Conservation (phyloP, 2,888 invertebrate genomes). For the Hoplodrina blanda region DNA sequence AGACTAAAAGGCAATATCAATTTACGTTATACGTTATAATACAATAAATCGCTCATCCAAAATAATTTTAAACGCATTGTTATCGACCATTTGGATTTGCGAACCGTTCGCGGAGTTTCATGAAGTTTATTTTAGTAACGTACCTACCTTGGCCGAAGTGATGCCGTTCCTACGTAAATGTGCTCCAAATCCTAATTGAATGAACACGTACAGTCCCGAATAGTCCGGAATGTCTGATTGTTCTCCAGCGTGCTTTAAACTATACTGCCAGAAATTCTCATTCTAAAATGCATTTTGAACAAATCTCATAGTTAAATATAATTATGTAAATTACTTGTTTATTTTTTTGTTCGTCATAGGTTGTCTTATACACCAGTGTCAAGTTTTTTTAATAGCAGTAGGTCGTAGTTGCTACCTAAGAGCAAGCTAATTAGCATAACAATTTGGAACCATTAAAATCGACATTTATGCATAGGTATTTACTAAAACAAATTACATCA, state of each 20-base stretch:
- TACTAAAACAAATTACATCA: neutral
- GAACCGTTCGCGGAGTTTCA: slow-evolving; percentile 17
- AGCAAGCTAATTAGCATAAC: neutral
- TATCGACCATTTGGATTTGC: slow-evolving; percentile 19
- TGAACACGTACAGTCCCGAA: slow-evolving; percentile 5
- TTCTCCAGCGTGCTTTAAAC: slow-evolving; percentile 10
- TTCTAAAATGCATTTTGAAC: slow-evolving; percentile 1
- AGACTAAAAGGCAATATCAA: slow-evolving; percentile 14
- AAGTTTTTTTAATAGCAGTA: slow-evolving; percentile 21
- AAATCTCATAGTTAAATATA: slow-evolving; percentile 9
- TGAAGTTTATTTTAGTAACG: slow-evolving; percentile 48
- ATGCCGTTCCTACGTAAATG: slow-evolving; percentile 24
- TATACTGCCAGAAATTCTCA: neutral
- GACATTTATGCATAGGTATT: neutral
- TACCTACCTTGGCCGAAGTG: slow-evolving; percentile 11
- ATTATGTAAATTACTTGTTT: slow-evolving; percentile 8
- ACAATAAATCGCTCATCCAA: slow-evolving; percentile 35
- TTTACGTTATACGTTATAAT: neutral
- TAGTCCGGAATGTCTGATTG: slow-evolving; percentile 8
- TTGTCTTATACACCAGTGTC: slow-evolving; percentile 9
- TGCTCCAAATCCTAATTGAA: slow-evolving; percentile 41
- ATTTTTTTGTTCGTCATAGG: neutral
- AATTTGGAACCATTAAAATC: neutral
- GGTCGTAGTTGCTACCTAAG: neutral
- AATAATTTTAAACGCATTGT: slow-evolving; percentile 28